Evolutionary conservation across 1,140 invertebrate genomes (phyloP).

Genomic region (Ips typographus): DNA sequence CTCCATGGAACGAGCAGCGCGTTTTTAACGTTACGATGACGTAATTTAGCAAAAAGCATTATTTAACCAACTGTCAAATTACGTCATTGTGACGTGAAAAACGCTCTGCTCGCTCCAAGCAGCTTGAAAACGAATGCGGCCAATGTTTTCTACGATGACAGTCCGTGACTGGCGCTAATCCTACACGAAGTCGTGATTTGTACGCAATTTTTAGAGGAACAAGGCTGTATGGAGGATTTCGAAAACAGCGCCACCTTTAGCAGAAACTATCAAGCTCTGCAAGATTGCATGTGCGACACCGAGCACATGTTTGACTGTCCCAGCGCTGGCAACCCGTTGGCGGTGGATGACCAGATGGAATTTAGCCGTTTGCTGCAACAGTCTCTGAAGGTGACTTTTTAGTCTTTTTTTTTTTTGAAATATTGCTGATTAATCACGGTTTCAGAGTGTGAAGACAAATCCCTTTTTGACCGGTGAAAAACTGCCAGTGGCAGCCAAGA

Average conservation of each 20-base stretch:
- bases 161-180: too few species aligned
- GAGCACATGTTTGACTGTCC: slow-evolving; percentile 98
- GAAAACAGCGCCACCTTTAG: slow-evolving; percentile 96
- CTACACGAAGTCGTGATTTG: too few species aligned
- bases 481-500: slow-evolving; percentile 84
- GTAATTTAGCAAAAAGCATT: too few species aligned
- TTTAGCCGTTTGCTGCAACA: slow-evolving; percentile 59
- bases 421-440: neutral
- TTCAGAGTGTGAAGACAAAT: slow-evolving; percentile 53
- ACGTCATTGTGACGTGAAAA: too few species aligned
- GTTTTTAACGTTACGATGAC: too few species aligned
- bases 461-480: slow-evolving; percentile 80
- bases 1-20: too few species aligned
- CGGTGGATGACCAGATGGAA: slow-evolving; percentile 54
- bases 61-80: too few species aligned
- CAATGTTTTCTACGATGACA: too few species aligned
- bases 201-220: slow-evolving; percentile 48
- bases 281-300: slow-evolving; percentile 96
- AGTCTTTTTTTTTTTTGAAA: neutral
- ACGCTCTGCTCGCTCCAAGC: too few species aligned
- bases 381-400: slow-evolving; percentile 54
- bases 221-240: slow-evolving; percentile 83
- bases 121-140: too few species aligned
- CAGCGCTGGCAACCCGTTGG: slow-evolving; percentile 47
- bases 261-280: slow-evolving; percentile 87